phyloP scores from a whole-genome alignment of 2,888 invertebrate species.

The Euproctis similis region DNA sequence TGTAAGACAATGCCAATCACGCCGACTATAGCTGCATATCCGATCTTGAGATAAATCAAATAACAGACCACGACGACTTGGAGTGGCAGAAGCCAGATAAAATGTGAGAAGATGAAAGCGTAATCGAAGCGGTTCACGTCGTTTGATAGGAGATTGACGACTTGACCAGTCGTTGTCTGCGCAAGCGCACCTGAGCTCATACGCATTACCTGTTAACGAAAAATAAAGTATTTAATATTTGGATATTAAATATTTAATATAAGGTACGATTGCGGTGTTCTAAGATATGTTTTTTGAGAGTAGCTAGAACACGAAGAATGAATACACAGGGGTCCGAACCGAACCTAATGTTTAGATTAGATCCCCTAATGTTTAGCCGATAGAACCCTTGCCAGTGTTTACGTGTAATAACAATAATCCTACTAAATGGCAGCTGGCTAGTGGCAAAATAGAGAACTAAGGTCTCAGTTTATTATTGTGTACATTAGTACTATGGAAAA shows the following conservation, averaged over 20 bases:
- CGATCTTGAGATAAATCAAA: constrained; percentile 85
- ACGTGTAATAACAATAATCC: too few species aligned
- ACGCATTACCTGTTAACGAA: constrained; percentile 58
- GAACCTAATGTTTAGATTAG: too few species aligned
- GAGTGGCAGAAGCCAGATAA: constrained; percentile 90
- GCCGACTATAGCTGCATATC: constrained; percentile 84
- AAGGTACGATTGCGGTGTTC: neutral
- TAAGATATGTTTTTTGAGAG: neutral
- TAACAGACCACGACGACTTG: constrained; percentile 81
- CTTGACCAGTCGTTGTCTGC: constrained; percentile 92
- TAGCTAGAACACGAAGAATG: too few species aligned
- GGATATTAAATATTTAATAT: too few species aligned
- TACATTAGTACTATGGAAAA: too few species aligned
- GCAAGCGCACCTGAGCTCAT: constrained; percentile 88
- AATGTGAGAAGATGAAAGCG: constrained; percentile 88
- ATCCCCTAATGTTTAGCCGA: too few species aligned
- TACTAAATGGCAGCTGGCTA: too few species aligned
- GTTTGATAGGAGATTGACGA: constrained; percentile 94
- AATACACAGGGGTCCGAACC: too few species aligned
- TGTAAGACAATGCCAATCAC: constrained; percentile 84
- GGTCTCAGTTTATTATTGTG: too few species aligned
- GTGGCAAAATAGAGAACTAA: too few species aligned
- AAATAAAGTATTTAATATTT: too few species aligned
- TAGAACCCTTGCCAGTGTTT: too few species aligned
- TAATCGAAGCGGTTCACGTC: constrained; percentile 95